Evolutionary conservation across 2,113 vertebrate genomes (phyloP).

Genomic region (Opisthocomus hoazin): DNA sequence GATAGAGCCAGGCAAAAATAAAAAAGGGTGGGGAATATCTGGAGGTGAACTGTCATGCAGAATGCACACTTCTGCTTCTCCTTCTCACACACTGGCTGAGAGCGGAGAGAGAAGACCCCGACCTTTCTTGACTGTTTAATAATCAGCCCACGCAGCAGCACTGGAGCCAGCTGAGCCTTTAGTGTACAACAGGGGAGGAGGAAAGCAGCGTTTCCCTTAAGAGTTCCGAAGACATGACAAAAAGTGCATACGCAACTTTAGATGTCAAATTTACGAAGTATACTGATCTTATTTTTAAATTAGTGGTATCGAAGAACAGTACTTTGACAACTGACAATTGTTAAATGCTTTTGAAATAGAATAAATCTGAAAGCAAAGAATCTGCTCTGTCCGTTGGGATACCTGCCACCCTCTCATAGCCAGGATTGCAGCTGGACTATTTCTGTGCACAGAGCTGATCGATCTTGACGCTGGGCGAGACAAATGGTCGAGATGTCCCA

Average conservation of each 20-base stretch:
- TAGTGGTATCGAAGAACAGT: not conserved
- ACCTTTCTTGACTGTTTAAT: not conserved
- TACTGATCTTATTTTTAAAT: not conserved
- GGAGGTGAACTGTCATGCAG: not conserved
- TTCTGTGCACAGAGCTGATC: not conserved
- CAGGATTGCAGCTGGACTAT: not conserved
- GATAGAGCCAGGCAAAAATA: not conserved
- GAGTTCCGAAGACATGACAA: not conserved
- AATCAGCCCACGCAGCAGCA: not conserved
- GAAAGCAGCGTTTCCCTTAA: not conserved
- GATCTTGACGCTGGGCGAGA: not conserved
- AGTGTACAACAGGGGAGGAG: not conserved
- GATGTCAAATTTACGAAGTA: not conserved
- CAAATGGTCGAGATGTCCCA: not conserved
- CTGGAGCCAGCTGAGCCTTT: not conserved
- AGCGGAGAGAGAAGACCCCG: not conserved
- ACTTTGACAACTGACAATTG: not conserved
- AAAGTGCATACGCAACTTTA: rapidly evolving
- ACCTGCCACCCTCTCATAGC: not conserved
- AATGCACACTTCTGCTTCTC: not conserved
- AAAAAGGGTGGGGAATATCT: not conserved
- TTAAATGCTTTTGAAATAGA: not conserved
- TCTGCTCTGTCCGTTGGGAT: not conserved
- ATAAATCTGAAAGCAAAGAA: not conserved
- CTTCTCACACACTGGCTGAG: not conserved